Conservation (phyloP, 2,888 invertebrate species). For the Drosophila greeni region DNA sequence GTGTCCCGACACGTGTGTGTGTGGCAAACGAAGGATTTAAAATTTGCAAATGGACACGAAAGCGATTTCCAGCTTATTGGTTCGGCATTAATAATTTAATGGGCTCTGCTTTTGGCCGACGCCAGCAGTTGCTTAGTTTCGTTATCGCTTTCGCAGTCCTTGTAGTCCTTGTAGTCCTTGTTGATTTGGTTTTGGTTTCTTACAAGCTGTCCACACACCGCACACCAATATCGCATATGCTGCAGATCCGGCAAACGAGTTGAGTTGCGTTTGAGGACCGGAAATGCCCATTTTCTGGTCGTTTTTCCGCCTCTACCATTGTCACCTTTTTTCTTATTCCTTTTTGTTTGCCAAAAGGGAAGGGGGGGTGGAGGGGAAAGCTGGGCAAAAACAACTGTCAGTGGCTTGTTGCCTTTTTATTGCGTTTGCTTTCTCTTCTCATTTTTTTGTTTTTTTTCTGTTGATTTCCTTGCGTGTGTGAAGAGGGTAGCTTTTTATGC, state of each 20-base stretch:
- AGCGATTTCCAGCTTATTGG: constrained; percentile 40
- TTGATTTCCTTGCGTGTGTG: constrained; percentile 23
- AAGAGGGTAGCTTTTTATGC: constrained; percentile 51
- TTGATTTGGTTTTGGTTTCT: constrained; percentile 19
- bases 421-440: constrained; percentile 16
- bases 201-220: constrained; percentile 28
- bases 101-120: constrained; percentile 32
- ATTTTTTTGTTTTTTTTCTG: constrained; percentile 13
- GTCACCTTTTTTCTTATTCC: constrained; percentile 69
- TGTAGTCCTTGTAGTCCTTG: constrained; percentile 8
- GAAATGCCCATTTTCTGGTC: constrained; percentile 64
- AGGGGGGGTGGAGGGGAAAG: constrained; percentile 15
- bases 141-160: constrained; percentile 10
- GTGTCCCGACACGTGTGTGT: constrained; percentile 3
- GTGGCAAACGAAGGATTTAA: constrained; percentile 1
- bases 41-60: constrained; percentile 29
- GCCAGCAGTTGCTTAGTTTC: constrained; percentile 34
- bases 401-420: constrained; percentile 70
- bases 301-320: constrained; percentile 56
- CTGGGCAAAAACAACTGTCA: constrained; percentile 65
- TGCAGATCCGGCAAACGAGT: constrained; percentile 33
- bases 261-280: constrained; percentile 28
- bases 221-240: constrained; percentile 41
- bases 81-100: constrained; percentile 37
- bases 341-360: constrained; percentile 7